Conservation (phyloP, 2,113 vertebrate species). For the Passer montanus region DNA sequence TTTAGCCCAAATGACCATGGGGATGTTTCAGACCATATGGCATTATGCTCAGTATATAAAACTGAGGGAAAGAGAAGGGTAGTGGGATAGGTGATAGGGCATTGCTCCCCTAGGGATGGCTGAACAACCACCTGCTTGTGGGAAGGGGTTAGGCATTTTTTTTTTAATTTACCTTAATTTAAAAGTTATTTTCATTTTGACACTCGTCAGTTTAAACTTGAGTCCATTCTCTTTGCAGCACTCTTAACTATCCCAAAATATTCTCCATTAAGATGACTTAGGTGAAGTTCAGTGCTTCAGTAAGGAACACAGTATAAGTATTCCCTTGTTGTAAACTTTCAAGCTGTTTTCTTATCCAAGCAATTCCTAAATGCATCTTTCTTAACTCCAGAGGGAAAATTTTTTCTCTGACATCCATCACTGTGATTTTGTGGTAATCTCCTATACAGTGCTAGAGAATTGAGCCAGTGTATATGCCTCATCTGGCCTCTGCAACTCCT, state of each 20-base stretch:
- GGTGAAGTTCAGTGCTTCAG: not conserved
- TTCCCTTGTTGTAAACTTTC: not conserved
- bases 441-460: not conserved
- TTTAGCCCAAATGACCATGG: not conserved
- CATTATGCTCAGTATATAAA: not conserved
- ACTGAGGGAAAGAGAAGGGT: not conserved
- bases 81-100: not conserved
- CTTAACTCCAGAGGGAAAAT: not conserved
- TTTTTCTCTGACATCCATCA: not conserved
- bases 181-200: not conserved
- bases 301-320: not conserved
- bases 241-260: not conserved
- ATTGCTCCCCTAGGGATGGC: not conserved
- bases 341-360: not conserved
- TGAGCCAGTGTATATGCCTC: not conserved
- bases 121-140: not conserved
- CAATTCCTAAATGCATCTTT: not conserved
- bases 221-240: not conserved
- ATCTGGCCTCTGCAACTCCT: not conserved
- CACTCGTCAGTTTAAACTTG: not conserved
- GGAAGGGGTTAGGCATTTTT: not conserved
- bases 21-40: not conserved
- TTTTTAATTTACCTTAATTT: not conserved
- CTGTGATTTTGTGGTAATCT: not conserved
- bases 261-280: not conserved